Evolutionary conservation across 2,888 invertebrate genomes (phyloP).

Genomic region (Steromphala cineraria): DNA sequence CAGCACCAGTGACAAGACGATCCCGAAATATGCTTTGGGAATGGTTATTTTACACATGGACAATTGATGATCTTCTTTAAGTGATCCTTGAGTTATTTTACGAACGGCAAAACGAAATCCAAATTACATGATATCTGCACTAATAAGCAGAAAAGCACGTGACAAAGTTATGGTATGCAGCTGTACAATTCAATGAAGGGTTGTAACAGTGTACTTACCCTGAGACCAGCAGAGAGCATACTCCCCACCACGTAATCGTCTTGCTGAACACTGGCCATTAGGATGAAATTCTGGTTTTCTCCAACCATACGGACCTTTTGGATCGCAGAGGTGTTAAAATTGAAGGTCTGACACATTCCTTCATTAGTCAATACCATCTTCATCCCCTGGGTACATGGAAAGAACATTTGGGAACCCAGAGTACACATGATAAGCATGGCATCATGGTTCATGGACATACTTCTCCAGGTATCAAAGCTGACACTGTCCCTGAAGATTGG

Average conservation of each 20-base stretch:
- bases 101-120: no score
- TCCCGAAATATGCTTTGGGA: no score
- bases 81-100: no score
- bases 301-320: neutral
- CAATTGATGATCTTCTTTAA: no score
- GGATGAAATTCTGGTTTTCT: neutral
- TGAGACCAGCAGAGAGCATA: neutral
- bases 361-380: neutral
- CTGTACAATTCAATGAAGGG: no score
- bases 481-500: neutral
- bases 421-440: neutral
- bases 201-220: neutral
- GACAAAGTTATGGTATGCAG: no score
- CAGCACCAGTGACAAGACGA: no score
- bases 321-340: neutral
- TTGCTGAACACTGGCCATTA: neutral
- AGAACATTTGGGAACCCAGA: neutral
- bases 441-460: neutral
- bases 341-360: conserved; percentile 10
- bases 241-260: neutral
- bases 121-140: no score
- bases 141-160: no score
- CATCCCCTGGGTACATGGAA: neutral
- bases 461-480: neutral
- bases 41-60: no score